phyloP scores from a whole-genome alignment of 30 jellyfish, hydroid and myxozoan species.

The Cassiopea andromeda region DNA sequence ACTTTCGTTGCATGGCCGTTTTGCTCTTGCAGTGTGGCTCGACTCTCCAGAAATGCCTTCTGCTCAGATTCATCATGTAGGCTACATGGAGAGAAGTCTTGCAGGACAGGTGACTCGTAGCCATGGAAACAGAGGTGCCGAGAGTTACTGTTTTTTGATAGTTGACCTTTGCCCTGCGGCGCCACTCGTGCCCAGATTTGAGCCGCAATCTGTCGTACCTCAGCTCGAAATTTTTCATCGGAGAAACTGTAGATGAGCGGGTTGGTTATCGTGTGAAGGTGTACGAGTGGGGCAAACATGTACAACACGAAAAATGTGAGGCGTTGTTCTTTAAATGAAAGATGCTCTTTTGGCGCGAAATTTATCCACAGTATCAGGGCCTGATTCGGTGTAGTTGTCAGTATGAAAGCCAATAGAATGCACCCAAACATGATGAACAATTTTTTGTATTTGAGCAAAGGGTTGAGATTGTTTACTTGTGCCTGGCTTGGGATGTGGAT shows the following conservation, averaged over 20 bases:
- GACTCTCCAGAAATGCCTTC: background rate
- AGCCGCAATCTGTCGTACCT: constrained; percentile 1
- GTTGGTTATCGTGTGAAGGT: constrained; percentile 58
- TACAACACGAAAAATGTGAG: constrained; percentile 40
- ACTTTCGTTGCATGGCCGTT: background rate
- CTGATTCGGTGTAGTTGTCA: constrained; percentile 75
- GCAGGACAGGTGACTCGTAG: constrained; percentile 9
- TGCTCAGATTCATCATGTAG: background rate
- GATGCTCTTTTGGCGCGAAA: constrained; percentile 49
- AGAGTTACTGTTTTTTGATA: background rate
- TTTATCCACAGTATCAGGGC: constrained; percentile 64
- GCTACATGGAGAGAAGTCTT: background rate
- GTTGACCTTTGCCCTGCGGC: background rate
- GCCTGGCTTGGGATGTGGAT: background rate
- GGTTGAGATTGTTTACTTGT: background rate
- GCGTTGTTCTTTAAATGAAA: constrained; percentile 14
- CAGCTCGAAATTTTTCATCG: constrained; percentile 46
- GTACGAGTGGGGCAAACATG: constrained; percentile 60
- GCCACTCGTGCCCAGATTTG: background rate
- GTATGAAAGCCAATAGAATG: constrained; percentile 45
- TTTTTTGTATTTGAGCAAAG: constrained; percentile 26
- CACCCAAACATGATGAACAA: constrained; percentile 37
- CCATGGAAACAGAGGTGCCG: background rate
- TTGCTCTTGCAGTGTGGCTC: background rate
- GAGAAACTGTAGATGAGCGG: constrained; percentile 63